Conservation (phyloP, 2,888 invertebrate genomes). For the Drosophila birchii region DNA sequence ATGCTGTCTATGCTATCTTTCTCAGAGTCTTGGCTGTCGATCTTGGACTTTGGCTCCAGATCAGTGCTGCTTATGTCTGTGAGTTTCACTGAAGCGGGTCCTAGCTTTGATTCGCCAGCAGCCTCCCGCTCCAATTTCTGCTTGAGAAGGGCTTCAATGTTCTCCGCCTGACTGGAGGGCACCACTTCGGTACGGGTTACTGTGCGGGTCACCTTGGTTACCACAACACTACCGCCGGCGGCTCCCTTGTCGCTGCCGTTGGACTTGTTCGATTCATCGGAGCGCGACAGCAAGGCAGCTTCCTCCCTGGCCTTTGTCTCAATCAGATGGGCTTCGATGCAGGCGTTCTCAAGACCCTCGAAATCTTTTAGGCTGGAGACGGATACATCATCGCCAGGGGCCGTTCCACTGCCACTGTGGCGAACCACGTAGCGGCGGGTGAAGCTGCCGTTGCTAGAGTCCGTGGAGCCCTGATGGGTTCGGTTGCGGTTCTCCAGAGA, state of each 20-base stretch:
- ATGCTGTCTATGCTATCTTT: slow-evolving; percentile 89
- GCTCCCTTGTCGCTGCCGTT: slow-evolving; percentile 81
- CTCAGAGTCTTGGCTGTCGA: slow-evolving; percentile 85
- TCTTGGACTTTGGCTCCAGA: slow-evolving; percentile 85
- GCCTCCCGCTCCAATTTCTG: slow-evolving; percentile 81
- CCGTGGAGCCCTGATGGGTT: slow-evolving; percentile 90
- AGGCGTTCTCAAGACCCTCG: slow-evolving; percentile 95
- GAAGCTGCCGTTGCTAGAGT: slow-evolving; percentile 93
- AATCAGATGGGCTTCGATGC: slow-evolving; percentile 92
- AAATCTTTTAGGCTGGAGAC: slow-evolving; percentile 95
- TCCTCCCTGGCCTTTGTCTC: slow-evolving; percentile 94
- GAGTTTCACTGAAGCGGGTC: slow-evolving; percentile 86
- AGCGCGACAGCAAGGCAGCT: slow-evolving; percentile 89
- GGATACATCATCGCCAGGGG: slow-evolving; percentile 91
- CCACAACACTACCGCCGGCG: slow-evolving; percentile 63
- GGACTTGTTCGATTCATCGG: slow-evolving; percentile 85
- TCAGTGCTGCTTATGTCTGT: slow-evolving; percentile 89
- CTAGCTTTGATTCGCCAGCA: slow-evolving; percentile 82
- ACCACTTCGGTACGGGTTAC: slow-evolving; percentile 77
- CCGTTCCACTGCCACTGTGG: slow-evolving; percentile 86
- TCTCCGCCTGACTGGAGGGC: slow-evolving; percentile 65
- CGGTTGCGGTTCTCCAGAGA: slow-evolving; percentile 91
- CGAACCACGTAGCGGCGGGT: slow-evolving; percentile 89
- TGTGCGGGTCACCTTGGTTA: slow-evolving; percentile 74
- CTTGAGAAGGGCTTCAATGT: slow-evolving; percentile 83